phyloP scores from a whole-genome alignment of 1,140 invertebrate species.

The Tribolium castaneum region DNA sequence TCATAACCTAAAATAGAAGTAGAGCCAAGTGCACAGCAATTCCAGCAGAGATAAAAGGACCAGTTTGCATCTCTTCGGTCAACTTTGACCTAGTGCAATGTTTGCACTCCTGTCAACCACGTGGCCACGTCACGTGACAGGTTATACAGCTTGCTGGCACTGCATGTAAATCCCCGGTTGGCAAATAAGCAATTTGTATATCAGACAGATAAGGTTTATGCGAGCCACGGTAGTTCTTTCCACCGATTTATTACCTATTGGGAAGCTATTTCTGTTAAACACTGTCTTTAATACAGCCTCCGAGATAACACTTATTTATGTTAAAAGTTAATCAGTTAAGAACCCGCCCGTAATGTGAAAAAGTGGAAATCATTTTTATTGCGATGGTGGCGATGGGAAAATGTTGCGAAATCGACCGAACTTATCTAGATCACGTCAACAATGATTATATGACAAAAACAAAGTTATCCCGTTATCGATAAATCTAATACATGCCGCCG shows the following conservation, averaged over 20 bases:
- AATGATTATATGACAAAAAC: background rate
- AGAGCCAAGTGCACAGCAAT: conserved; percentile 1
- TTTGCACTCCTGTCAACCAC: background rate
- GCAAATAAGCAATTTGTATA: conserved; percentile 27
- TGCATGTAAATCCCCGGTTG: conserved; percentile 15
- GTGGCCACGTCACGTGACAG: conserved; percentile 7
- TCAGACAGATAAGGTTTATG: conserved; percentile 13
- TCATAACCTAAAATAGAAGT: conserved; percentile 41
- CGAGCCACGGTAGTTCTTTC: background rate
- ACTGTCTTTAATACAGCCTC: background rate
- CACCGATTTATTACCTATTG: conserved; percentile 5
- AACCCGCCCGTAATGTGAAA: background rate
- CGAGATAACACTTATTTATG: background rate
- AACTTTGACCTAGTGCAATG: conserved; percentile 22
- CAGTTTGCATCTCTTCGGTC: background rate
- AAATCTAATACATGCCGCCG: background rate
- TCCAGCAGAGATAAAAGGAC: conserved; percentile 15
- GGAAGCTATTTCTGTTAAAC: conserved; percentile 6
- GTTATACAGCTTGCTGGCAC: background rate
- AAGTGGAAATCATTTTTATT: background rate
- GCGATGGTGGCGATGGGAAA: background rate
- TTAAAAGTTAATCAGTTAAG: background rate
- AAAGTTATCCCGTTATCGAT: conserved; percentile 5
- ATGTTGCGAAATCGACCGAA: background rate
- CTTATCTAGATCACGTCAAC: conserved; percentile 11